Evolutionary conservation across 1,140 invertebrate species (phyloP).

Genomic region (Cyphomyrmex costatus): DNA sequence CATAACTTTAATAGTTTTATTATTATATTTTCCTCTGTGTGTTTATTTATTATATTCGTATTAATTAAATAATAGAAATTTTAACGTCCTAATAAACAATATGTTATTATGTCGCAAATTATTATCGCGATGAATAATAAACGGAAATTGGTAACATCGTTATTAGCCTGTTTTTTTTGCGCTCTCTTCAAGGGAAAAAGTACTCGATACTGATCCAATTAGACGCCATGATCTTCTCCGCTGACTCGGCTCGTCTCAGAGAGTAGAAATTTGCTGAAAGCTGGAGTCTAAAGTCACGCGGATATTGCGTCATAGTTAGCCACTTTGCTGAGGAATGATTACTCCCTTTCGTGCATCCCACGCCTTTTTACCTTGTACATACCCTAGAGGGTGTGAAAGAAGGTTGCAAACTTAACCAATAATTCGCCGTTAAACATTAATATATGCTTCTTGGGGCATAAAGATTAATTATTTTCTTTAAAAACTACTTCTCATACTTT

Average conservation of each 20-base stretch:
- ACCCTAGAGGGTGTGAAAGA: slow-evolving; percentile 7
- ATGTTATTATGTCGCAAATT: background rate
- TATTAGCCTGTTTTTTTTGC: slow-evolving; percentile 24
- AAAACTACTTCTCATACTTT: background rate
- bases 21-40: background rate
- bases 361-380: slow-evolving; percentile 17
- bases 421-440: slow-evolving; percentile 6
- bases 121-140: background rate
- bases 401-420: slow-evolving; percentile 34
- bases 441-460: background rate
- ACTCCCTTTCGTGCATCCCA: background rate
- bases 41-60: background rate
- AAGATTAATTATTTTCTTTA: background rate
- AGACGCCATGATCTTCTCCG: slow-evolving; percentile 36
- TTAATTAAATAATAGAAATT: slow-evolving; percentile 31
- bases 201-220: slow-evolving; percentile 36
- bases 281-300: slow-evolving; percentile 37
- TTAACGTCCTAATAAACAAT: background rate
- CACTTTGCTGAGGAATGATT: slow-evolving; percentile 42
- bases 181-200: background rate
- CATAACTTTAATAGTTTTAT: background rate
- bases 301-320: slow-evolving; percentile 48
- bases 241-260: background rate
- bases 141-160: slow-evolving; percentile 7
- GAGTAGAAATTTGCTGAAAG: slow-evolving; percentile 43